Evolutionary conservation across 2,797 vertebrate species (phyloP).

Genomic region (Philypnodon macrostomus): DNA sequence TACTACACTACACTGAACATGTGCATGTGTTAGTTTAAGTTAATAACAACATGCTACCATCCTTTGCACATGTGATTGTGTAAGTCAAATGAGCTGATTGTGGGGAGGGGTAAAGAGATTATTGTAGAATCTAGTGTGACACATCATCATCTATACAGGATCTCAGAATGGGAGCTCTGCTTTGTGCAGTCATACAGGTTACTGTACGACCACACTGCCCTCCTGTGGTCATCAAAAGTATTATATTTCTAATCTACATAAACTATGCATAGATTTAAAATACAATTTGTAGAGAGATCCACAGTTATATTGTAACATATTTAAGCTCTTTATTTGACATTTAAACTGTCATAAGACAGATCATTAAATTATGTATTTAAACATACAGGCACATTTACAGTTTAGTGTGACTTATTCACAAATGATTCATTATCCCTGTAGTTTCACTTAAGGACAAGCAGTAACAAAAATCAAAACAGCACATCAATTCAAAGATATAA

Average conservation of each 20-base stretch:
- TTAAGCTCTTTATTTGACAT: slow-evolving; percentile 72
- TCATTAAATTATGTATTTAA: slow-evolving; percentile 62
- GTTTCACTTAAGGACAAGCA: slow-evolving; percentile 48
- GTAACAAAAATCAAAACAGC: slow-evolving; percentile 58
- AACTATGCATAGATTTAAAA: no score
- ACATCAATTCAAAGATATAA: slow-evolving; percentile 52
- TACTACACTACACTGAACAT: no score
- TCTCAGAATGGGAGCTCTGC: slow-evolving; percentile 15
- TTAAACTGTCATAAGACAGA: slow-evolving; percentile 49
- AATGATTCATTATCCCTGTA: slow-evolving; percentile 49
- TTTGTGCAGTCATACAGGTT: slow-evolving; percentile 16
- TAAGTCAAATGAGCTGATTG: slow-evolving; percentile 36
- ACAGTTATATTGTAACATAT: slow-evolving; percentile 39
- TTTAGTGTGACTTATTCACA: slow-evolving; percentile 52
- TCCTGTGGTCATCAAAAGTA: slow-evolving; percentile 44
- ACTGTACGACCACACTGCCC: slow-evolving; percentile 59
- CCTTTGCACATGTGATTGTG: slow-evolving; percentile 33
- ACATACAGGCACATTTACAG: slow-evolving; percentile 64
- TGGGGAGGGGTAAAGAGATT: slow-evolving; percentile 34
- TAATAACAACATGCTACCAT: slow-evolving; percentile 20
- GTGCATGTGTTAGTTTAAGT: not conserved
- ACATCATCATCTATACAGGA: slow-evolving; percentile 41
- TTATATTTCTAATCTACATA: no score
- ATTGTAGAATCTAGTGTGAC: slow-evolving; percentile 28
- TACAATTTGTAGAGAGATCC: not conserved